phyloP scores from a whole-genome alignment of 2,113 vertebrate species.

The Oreocharis arfaki region DNA sequence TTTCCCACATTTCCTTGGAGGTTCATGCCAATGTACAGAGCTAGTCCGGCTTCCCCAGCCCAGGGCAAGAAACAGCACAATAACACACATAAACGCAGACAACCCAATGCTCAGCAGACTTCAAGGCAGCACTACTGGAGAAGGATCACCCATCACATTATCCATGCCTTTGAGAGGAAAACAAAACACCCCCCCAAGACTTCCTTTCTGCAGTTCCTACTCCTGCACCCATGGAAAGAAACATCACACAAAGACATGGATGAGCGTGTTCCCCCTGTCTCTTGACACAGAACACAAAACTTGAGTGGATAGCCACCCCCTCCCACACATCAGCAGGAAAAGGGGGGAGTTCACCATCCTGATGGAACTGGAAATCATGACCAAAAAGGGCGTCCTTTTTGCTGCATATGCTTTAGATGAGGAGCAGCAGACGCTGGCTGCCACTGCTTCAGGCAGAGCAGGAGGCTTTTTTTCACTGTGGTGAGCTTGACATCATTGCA shows the following conservation, averaged over 20 bases:
- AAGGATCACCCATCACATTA: neutral
- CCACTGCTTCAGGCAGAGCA: neutral
- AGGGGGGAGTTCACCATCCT: neutral
- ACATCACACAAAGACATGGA: neutral
- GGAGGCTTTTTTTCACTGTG: neutral
- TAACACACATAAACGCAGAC: neutral
- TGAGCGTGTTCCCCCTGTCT: accelerated
- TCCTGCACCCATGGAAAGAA: neutral
- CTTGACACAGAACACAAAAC: neutral
- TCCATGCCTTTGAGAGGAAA: neutral
- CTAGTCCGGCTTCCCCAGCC: neutral
- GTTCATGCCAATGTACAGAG: neutral
- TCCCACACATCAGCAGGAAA: neutral
- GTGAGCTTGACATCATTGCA: neutral
- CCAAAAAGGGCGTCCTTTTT: neutral
- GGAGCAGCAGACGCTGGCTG: neutral
- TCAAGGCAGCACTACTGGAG: neutral
- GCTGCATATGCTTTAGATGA: neutral
- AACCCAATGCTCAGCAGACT: neutral
- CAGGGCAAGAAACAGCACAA: neutral
- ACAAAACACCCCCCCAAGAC: neutral
- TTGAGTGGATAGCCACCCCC: neutral
- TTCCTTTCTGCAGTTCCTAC: neutral
- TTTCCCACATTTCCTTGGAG: neutral
- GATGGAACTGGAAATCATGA: neutral